Evolutionary conservation across 2,888 invertebrate species (phyloP).

Genomic region (Apoda limacodes): DNA sequence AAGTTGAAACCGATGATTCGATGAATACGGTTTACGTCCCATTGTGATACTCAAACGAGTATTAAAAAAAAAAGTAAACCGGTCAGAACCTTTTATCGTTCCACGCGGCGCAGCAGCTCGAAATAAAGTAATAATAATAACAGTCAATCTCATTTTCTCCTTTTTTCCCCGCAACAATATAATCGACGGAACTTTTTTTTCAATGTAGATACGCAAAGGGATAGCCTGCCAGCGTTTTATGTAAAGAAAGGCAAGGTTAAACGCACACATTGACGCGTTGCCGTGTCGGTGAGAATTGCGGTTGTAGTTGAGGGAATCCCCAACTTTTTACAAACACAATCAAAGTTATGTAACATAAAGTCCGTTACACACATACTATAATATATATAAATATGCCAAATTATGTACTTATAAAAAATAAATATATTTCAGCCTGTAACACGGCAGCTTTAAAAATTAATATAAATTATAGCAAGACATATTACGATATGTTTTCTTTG

Average conservation of each 20-base stretch:
- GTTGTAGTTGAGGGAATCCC: conserved; percentile 67
- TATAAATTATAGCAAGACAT: too few species aligned
- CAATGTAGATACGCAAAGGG: conserved; percentile 66
- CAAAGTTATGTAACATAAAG: conserved; percentile 71
- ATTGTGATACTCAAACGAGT: conserved; percentile 56
- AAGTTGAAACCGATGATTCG: conserved; percentile 51
- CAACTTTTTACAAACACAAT: conserved; percentile 71
- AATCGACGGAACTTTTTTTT: conserved; percentile 56
- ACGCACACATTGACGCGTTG: conserved; percentile 46
- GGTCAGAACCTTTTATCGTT: conserved; percentile 62
- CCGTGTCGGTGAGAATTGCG: conserved; percentile 52
- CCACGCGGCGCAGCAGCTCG: conserved; percentile 54
- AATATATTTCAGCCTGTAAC: too few species aligned
- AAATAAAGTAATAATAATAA: conserved; percentile 65
- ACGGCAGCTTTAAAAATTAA: too few species aligned
- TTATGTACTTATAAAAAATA: too few species aligned
- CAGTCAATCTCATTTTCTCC: conserved; percentile 63
- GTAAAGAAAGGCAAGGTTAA: conserved; percentile 69
- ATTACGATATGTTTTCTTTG: too few species aligned
- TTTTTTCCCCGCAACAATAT: conserved; percentile 60
- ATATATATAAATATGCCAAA: too few species aligned
- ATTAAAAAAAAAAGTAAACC: conserved; percentile 67
- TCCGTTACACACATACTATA: too few species aligned
- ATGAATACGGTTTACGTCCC: conserved; percentile 61
- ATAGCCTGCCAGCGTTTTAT: conserved; percentile 67